Percentiles rank a stretch among this genome's conserved stretches.
Evolutionary conservation across 1,140 invertebrate genomes (phyloP).

Genomic region (Trichogramma pretiosum): DNA sequence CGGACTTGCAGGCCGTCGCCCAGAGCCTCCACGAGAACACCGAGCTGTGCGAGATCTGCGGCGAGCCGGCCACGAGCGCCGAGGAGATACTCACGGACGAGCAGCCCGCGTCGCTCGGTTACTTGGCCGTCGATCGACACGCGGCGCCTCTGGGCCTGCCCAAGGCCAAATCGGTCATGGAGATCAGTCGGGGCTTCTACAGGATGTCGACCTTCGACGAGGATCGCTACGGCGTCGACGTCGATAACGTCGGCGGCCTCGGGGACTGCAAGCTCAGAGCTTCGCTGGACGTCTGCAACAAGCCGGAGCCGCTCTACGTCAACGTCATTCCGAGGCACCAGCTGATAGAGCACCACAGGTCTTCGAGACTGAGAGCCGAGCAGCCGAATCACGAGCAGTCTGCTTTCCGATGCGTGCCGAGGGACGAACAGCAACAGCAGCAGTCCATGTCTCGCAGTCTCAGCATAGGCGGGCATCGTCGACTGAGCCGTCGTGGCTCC

Average conservation of each 20-base stretch:
- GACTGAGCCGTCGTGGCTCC: slow-evolving; percentile 31
- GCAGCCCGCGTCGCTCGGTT: slow-evolving; percentile 1
- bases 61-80: slow-evolving; percentile 27
- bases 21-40: slow-evolving; percentile 18
- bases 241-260: slow-evolving; percentile 30
- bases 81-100: slow-evolving; percentile 18
- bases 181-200: slow-evolving; percentile 16
- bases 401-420: too few species aligned
- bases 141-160: slow-evolving; percentile 25
- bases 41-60: slow-evolving; percentile 39
- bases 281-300: slow-evolving; percentile 10
- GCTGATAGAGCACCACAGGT: slow-evolving; percentile 5
- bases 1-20: background rate
- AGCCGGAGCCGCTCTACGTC: slow-evolving; percentile 13
- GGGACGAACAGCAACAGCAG: too few species aligned
- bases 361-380: background rate
- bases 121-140: slow-evolving; percentile 1
- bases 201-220: slow-evolving; percentile 22
- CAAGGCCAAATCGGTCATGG: slow-evolving; percentile 22
- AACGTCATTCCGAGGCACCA: slow-evolving; percentile 9
- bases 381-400: background rate
- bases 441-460: slow-evolving; percentile 26
- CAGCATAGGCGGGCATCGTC: slow-evolving; percentile 10
- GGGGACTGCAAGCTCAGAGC: slow-evolving; percentile 6
- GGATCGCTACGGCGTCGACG: slow-evolving; percentile 31